phyloP scores from a whole-genome alignment of 92 coral and sea anemone genomes.

The Phymanthus crucifer region DNA sequence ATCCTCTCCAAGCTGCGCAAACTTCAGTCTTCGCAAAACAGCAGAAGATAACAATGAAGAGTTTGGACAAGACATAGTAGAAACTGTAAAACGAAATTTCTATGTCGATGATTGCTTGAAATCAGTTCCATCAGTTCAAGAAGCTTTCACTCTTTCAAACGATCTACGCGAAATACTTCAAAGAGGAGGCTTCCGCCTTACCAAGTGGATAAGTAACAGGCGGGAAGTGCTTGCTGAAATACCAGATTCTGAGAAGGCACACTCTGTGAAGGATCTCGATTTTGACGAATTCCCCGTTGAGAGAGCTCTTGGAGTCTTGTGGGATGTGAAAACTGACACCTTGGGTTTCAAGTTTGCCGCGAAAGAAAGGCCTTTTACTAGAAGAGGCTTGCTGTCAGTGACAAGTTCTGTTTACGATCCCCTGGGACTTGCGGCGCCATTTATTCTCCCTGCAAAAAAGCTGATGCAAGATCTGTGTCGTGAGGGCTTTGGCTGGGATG shows the following conservation, averaged over 20 bases:
- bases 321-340: background rate
- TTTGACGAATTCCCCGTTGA: background rate
- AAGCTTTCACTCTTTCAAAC: constrained; percentile 9
- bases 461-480: background rate
- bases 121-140: constrained; percentile 4
- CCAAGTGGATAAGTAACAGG: constrained; percentile 44
- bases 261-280: constrained; percentile 15
- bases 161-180: constrained; percentile 13
- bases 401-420: background rate
- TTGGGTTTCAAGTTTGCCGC: background rate
- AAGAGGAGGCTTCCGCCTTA: constrained; percentile 49
- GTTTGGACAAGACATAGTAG: background rate
- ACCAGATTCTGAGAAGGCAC: constrained; percentile 38
- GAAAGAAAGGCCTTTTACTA: background rate
- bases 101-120: constrained; percentile 42
- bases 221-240: constrained; percentile 10
- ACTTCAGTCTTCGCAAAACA: constrained; percentile 9
- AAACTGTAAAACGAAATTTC: constrained; percentile 35
- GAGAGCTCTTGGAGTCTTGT: background rate
- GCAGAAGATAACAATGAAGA: constrained; percentile 22
- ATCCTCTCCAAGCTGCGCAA: constrained; percentile 21
- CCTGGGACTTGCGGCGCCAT: background rate
- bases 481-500: background rate
- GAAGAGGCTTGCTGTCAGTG: background rate
- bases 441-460: background rate